Conservation (phyloP, 1,140 invertebrate genomes). For the Aplysia californica region DNA sequence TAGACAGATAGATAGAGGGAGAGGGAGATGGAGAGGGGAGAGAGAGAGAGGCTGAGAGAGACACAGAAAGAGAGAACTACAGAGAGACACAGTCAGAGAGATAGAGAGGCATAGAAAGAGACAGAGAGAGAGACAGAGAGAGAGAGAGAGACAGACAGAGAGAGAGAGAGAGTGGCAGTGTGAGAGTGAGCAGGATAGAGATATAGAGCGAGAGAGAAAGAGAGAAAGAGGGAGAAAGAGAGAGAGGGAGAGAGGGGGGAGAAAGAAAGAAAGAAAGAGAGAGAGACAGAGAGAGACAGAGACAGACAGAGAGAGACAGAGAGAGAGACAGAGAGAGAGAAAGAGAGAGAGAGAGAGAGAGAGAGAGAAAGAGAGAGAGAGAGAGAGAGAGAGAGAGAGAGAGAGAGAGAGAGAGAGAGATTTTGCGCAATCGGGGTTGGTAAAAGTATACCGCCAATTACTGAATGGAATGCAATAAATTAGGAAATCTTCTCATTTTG, state of each 20-base stretch:
- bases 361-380: constrained; percentile 20
- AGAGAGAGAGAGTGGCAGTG: constrained; percentile 24
- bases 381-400: not conserved
- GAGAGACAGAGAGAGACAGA: not conserved
- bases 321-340: not conserved
- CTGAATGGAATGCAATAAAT: not conserved
- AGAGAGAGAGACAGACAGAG: constrained; percentile 16
- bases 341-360: constrained; percentile 10
- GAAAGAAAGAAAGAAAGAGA: not conserved
- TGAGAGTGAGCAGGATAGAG: constrained; percentile 1
- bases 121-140: constrained; percentile 1
- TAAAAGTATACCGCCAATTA: not conserved
- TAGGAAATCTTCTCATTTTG: not conserved
- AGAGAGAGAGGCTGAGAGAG: no score
- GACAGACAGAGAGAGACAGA: not conserved
- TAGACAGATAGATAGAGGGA: no score
- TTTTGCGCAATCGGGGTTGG: not conserved
- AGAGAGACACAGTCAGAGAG: not conserved
- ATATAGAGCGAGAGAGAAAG: constrained; percentile 18
- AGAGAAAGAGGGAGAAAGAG: constrained; percentile 14
- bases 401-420: constrained; percentile 14
- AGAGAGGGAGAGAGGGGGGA: not conserved
- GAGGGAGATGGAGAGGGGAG: constrained; percentile 5
- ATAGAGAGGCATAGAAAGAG: not conserved
- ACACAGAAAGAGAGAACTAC: not conserved